phyloP scores from a whole-genome alignment of 1,140 invertebrate species.

The Pinna nobilis region DNA sequence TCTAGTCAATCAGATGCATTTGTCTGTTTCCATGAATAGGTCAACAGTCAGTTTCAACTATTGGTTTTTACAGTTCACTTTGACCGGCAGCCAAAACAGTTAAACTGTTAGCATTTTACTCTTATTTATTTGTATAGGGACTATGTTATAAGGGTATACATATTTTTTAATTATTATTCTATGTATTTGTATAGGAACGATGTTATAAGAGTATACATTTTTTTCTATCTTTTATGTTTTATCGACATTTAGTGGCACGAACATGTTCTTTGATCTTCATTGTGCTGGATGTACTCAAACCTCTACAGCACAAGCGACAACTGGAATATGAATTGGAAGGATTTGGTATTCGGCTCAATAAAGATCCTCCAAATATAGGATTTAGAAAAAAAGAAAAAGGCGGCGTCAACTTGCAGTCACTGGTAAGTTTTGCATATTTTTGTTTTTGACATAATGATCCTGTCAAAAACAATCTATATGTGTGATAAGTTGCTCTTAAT shows the following conservation, averaged over 20 bases:
- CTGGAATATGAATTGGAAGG: conserved; percentile 99
- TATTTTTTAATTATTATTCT: too few species aligned
- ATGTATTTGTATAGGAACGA: too few species aligned
- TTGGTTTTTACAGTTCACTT: too few species aligned
- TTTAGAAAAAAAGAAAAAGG: conserved; percentile 99
- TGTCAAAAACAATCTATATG: not conserved
- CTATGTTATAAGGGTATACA: too few species aligned
- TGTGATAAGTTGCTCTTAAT: not conserved
- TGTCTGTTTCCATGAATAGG: too few species aligned
- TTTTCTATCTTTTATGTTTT: conserved; percentile 24
- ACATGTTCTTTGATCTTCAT: conserved; percentile 99
- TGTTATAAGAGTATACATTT: too few species aligned
- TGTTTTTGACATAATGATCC: not conserved
- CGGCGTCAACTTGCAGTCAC: conserved; percentile 91
- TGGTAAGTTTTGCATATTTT: conserved; percentile 76
- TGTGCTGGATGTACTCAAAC: conserved; percentile 98
- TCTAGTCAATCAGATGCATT: too few species aligned
- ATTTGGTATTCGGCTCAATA: conserved; percentile 97
- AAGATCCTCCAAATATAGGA: conserved; percentile 96
- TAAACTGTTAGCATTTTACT: too few species aligned
- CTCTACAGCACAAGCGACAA: conserved; percentile 95
- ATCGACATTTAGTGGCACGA: conserved; percentile 91
- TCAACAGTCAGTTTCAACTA: too few species aligned
- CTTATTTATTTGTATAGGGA: too few species aligned
- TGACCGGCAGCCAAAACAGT: too few species aligned